Evolutionary conservation across 2,888 invertebrate species (phyloP).

Genomic region (Norana najaformis): DNA sequence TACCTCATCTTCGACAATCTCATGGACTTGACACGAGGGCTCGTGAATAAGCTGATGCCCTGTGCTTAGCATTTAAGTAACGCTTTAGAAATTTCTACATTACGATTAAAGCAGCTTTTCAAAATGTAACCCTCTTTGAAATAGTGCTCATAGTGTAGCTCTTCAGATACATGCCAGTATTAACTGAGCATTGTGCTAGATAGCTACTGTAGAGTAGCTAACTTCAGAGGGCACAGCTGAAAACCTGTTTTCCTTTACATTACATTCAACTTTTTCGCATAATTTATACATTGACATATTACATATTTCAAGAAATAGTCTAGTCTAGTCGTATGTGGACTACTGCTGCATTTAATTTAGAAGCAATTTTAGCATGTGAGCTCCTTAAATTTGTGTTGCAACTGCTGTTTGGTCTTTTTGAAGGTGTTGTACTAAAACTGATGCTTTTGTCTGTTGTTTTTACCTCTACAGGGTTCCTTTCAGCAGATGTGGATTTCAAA

Average conservation of each 20-base stretch:
- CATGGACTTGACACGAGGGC: too few relatives aligned
- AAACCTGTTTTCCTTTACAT: background rate
- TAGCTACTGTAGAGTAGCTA: too few relatives aligned
- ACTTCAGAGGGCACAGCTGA: background rate
- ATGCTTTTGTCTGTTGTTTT: background rate
- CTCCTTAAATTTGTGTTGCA: background rate
- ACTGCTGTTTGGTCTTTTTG: background rate
- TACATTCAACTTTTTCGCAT: background rate
- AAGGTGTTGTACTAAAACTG: background rate
- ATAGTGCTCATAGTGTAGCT: background rate
- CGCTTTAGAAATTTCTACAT: too few relatives aligned
- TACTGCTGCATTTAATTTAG: background rate
- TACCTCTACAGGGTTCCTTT: constrained; percentile 77
- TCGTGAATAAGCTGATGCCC: too few relatives aligned
- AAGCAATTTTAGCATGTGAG: background rate
- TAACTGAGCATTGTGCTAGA: background rate
- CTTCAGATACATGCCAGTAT: background rate
- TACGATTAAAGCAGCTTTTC: too few relatives aligned
- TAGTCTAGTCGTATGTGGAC: background rate
- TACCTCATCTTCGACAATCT: too few relatives aligned
- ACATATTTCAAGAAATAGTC: background rate
- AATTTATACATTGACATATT: background rate
- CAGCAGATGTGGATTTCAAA: constrained; percentile 99
- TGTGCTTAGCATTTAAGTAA: too few relatives aligned
- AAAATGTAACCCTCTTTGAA: background rate